These are phyloP conservation scores for Tridacna crocea DNA, from an alignment of 2,888 invertebrate genomes.

Conservation along the genomic window DNA sequence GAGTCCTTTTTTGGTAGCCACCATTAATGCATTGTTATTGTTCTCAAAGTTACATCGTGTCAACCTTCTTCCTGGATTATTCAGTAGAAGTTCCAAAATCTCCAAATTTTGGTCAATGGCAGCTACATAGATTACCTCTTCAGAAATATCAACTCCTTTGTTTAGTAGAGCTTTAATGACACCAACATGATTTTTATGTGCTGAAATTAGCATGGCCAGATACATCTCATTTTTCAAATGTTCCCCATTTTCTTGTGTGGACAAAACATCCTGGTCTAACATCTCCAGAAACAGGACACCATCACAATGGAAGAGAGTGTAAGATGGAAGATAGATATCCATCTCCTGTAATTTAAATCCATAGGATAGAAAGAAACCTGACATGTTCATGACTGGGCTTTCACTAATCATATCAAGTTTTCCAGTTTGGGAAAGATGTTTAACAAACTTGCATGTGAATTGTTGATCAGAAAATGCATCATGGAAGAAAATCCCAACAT, in stretches of 20 bases:
- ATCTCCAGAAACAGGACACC: constrained; percentile 5
- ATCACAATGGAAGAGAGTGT: background rate
- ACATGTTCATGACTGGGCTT: constrained; percentile 23
- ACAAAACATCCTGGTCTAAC: background rate
- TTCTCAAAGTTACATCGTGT: constrained; percentile 5
- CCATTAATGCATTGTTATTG: constrained; percentile 38
- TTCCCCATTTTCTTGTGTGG: background rate
- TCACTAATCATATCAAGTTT: background rate
- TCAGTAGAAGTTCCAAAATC: constrained; percentile 15
- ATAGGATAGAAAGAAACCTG: constrained; percentile 33
- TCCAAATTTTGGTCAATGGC: constrained; percentile 14
- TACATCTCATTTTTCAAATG: constrained; percentile 2
- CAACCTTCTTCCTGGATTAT: background rate
- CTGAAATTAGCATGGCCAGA: constrained; percentile 29
- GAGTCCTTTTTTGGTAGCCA: constrained; percentile 39
- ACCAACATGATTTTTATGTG: constrained; percentile 24
- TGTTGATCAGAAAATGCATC: constrained; percentile 16
- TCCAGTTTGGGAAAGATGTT: background rate
- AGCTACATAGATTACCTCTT: constrained; percentile 43
- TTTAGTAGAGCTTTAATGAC: constrained; percentile 26
- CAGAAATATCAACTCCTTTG: constrained; percentile 28
- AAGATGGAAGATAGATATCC: constrained; percentile 14
- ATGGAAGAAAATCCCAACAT: constrained; percentile 22
- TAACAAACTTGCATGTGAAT: constrained; percentile 23
- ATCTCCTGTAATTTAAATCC: constrained; percentile 10